Conservation (phyloP, 64 coral and sea anemone genomes). For the Pachyseris speciosa region DNA sequence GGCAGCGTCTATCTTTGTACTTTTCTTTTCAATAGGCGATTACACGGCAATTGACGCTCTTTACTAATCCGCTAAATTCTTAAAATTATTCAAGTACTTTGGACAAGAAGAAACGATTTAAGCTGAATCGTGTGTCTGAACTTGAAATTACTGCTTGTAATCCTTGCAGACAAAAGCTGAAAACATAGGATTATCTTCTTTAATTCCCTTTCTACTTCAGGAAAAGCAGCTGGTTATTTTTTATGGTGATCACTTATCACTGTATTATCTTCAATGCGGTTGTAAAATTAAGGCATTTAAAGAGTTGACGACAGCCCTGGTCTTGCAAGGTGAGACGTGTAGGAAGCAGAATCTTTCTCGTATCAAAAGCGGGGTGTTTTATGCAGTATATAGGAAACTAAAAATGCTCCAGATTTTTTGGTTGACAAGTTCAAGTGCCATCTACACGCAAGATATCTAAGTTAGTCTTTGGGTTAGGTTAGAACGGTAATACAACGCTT, state of each 20-base stretch:
- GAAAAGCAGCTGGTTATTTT: background rate
- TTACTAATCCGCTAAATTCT: constrained; percentile 7
- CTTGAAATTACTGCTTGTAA: background rate
- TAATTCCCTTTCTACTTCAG: background rate
- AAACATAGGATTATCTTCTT: constrained; percentile 3
- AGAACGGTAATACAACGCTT: background rate
- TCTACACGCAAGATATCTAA: constrained; percentile 9
- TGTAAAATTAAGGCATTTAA: background rate
- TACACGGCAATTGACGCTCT: background rate
- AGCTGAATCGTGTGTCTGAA: background rate
- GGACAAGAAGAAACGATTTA: background rate
- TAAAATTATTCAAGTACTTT: constrained; percentile 17
- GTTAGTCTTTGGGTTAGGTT: constrained; percentile 3
- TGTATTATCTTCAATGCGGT: background rate
- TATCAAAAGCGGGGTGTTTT: background rate
- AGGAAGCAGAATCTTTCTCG: background rate
- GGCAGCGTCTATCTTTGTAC: background rate
- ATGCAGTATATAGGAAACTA: background rate
- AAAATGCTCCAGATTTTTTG: constrained; percentile 27
- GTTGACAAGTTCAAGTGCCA: constrained; percentile 39
- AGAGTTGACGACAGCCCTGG: background rate
- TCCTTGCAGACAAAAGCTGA: background rate
- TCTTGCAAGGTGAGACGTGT: background rate
- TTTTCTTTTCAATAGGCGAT: background rate
- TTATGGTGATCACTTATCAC: background rate